phyloP scores from a whole-genome alignment of 1,140 invertebrate species.

The Eumaeus atala region DNA sequence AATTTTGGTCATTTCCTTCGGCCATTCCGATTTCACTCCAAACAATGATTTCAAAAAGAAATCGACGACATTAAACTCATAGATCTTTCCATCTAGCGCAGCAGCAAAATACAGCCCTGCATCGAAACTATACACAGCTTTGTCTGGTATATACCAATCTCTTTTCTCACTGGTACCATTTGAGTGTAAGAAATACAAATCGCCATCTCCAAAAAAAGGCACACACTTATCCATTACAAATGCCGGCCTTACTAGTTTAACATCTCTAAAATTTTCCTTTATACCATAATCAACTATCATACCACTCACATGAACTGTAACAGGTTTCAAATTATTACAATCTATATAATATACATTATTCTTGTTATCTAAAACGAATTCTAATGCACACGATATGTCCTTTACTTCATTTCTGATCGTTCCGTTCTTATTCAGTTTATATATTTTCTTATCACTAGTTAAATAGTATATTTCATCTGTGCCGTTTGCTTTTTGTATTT shows the following conservation, averaged over 20 bases:
- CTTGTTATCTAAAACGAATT: conserved; percentile 56
- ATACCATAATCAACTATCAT: conserved; percentile 27
- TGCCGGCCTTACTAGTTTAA: conserved; percentile 44
- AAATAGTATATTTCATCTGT: conserved; percentile 42
- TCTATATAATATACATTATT: conserved; percentile 54
- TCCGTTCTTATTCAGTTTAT: conserved; percentile 45
- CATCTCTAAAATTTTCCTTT: conserved; percentile 34
- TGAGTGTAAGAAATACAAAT: conserved; percentile 41
- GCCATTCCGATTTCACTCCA: conserved; percentile 33
- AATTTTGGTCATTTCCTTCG: conserved; percentile 43
- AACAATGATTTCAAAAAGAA: conserved; percentile 47
- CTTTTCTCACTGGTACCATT: conserved; percentile 50
- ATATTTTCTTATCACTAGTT: conserved; percentile 38
- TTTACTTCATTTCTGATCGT: conserved; percentile 36
- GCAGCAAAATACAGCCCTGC: conserved; percentile 48
- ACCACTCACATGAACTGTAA: conserved; percentile 38
- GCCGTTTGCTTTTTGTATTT: conserved; percentile 54
- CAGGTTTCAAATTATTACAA: conserved; percentile 38
- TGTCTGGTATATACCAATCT: conserved; percentile 39
- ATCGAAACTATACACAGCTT: conserved; percentile 47
- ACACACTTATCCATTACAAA: conserved; percentile 51
- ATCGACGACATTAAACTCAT: conserved; percentile 58
- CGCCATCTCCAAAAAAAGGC: conserved; percentile 47
- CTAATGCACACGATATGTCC: conserved; percentile 33
- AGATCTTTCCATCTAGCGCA: conserved; percentile 50